Evolutionary conservation across 2,113 vertebrate genomes (phyloP).

Genomic region (Pseudopodoces humilis): DNA sequence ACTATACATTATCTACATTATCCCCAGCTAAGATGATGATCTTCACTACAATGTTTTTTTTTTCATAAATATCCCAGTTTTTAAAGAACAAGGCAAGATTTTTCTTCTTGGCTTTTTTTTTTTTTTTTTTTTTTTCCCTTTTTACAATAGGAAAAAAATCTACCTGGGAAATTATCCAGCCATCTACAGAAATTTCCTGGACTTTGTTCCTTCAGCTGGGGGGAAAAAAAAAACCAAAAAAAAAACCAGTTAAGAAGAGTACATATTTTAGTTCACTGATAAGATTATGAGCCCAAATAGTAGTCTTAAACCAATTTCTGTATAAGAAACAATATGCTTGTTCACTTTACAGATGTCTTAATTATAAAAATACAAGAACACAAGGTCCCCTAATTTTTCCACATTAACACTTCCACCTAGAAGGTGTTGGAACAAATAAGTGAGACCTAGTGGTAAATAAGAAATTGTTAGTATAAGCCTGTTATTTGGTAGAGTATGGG

Average conservation of each 20-base stretch:
- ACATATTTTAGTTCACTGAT: background rate
- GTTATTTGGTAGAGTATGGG: background rate
- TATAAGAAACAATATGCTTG: background rate
- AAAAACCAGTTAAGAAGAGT: too few relatives aligned
- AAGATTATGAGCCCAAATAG: background rate
- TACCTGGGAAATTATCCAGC: background rate
- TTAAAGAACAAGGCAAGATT: background rate
- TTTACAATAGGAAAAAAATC: background rate
- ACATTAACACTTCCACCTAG: background rate
- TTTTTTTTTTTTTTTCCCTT: background rate
- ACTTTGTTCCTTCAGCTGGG: accelerated
- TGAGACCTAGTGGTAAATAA: background rate
- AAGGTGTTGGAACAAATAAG: background rate
- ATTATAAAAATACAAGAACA: background rate
- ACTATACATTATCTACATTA: accelerated
- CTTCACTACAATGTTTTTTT: background rate
- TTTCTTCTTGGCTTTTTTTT: background rate
- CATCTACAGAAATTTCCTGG: background rate
- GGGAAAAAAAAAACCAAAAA: too few relatives aligned
- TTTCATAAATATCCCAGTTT: background rate
- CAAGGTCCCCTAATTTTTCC: background rate
- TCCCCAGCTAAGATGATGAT: background rate
- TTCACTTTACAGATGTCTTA: background rate
- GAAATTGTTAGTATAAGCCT: background rate
- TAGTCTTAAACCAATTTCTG: background rate